Conservation (phyloP, 2,888 invertebrate species). For the Tachina lurida region DNA sequence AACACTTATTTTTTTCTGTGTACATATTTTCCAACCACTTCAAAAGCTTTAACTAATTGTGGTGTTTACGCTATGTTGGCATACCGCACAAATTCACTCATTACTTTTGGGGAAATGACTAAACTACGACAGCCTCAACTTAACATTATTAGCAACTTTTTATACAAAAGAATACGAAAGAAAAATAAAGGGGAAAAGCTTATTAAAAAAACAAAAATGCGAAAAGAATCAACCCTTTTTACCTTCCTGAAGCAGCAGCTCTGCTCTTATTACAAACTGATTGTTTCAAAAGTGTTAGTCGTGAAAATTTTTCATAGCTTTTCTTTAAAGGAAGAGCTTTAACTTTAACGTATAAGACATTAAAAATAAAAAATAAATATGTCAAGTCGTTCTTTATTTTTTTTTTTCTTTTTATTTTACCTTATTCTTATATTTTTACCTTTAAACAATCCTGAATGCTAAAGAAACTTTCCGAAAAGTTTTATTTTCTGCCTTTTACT, state of each 20-base stretch:
- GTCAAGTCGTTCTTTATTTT: conserved; percentile 42
- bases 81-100: conserved; percentile 39
- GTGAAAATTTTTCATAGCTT: background rate
- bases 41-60: conserved; percentile 72
- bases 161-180: background rate
- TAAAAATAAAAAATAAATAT: conserved; percentile 54
- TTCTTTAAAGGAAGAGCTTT: background rate
- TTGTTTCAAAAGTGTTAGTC: conserved; percentile 12
- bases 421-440: conserved; percentile 42
- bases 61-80: conserved; percentile 70
- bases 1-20: too few relatives aligned
- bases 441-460: conserved; percentile 18
- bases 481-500: conserved; percentile 28
- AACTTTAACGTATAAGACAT: background rate
- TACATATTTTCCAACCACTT: conserved; percentile 12
- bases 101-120: conserved; percentile 5
- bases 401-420: conserved; percentile 23
- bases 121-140: conserved; percentile 11
- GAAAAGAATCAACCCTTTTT: conserved; percentile 39
- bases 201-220: background rate
- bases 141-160: conserved; percentile 28
- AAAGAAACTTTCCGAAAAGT: conserved; percentile 49
- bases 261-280: background rate
- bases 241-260: background rate
- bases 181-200: background rate